Conservation (phyloP, 2,888 invertebrate genomes). For the Tipula vernalis region DNA sequence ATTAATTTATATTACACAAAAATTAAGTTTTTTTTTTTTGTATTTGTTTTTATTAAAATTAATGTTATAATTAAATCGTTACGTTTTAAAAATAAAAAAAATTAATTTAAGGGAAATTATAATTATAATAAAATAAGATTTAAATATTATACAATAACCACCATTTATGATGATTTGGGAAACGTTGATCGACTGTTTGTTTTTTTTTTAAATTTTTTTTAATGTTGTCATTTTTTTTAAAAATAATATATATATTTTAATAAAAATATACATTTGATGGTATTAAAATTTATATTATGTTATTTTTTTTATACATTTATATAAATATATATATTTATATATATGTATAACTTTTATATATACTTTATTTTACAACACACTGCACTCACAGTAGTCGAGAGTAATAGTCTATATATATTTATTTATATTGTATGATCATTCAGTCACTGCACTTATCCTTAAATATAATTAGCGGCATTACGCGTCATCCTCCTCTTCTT, state of each 20-base stretch:
- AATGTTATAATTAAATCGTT: conserved; percentile 8
- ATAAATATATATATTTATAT: not conserved
- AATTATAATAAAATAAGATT: conserved; percentile 5
- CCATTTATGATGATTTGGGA: conserved; percentile 10
- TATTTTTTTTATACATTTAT: not conserved
- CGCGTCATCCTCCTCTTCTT: conserved; percentile 9
- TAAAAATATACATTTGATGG: not conserved
- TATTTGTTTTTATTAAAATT: conserved; percentile 4
- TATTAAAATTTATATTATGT: not conserved
- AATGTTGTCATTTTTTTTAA: conserved; percentile 6
- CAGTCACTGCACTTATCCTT: conserved; percentile 12
- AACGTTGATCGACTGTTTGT: not conserved
- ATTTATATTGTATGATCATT: conserved; percentile 10
- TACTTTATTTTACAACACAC: conserved; percentile 11
- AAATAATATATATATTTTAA: conserved; percentile 5
- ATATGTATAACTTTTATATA: conserved; percentile 8
- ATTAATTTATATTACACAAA: conserved; percentile 8
- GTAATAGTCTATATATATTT: conserved; percentile 6
- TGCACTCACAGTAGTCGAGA: conserved; percentile 13
- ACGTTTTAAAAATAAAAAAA: conserved; percentile 7
- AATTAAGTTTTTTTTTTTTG: not conserved
- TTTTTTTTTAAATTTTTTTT: not conserved
- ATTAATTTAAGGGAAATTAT: conserved; percentile 8
- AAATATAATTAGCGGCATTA: conserved; percentile 6
- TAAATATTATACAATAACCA: conserved; percentile 12